A percentile compares a stretch with the other conserved stretches of the same genome.
These are phyloP conservation scores for Epinephelus awoara DNA, from an alignment of 2,797 vertebrate species.

Conservation along the genomic window DNA sequence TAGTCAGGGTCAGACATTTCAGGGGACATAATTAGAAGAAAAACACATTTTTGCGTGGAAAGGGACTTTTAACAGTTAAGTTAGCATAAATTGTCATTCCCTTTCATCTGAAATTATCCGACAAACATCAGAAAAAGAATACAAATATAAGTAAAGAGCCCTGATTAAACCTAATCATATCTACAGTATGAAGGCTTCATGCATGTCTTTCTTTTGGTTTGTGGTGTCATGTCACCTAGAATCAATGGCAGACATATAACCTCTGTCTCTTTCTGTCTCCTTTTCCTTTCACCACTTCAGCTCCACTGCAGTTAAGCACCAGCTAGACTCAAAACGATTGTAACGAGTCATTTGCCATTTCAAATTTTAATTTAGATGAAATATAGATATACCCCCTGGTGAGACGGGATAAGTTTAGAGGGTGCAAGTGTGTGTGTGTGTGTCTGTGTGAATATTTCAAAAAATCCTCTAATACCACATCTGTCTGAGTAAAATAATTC, in stretches of 20 bases:
- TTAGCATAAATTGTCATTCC: not conserved
- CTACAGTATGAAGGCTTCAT: not conserved
- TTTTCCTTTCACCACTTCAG: constrained; percentile 3
- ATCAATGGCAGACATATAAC: constrained; percentile 12
- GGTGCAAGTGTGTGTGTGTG: not conserved
- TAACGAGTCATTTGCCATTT: constrained; percentile 70
- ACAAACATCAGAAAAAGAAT: not conserved
- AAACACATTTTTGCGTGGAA: no score
- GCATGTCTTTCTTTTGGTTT: not conserved
- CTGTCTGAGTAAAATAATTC: constrained; percentile 44
- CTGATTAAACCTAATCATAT: not conserved
- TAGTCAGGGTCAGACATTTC: no score
- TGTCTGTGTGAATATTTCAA: constrained; percentile 24
- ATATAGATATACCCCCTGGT: constrained; percentile 63
- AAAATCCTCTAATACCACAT: constrained; percentile 33
- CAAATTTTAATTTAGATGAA: constrained; percentile 80
- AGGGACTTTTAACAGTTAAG: no score
- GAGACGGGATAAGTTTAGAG: constrained; percentile 30
- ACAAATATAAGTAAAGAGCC: not conserved
- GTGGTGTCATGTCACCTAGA: constrained; percentile 16
- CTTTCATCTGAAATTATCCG: not conserved
- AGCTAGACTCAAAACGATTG: constrained; percentile 27
- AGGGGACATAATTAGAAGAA: no score
- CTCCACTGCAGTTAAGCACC: constrained; percentile 13
- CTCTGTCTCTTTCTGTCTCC: not conserved